phyloP scores from a whole-genome alignment of 1,140 invertebrate genomes.

The Nilaparvata lugens region DNA sequence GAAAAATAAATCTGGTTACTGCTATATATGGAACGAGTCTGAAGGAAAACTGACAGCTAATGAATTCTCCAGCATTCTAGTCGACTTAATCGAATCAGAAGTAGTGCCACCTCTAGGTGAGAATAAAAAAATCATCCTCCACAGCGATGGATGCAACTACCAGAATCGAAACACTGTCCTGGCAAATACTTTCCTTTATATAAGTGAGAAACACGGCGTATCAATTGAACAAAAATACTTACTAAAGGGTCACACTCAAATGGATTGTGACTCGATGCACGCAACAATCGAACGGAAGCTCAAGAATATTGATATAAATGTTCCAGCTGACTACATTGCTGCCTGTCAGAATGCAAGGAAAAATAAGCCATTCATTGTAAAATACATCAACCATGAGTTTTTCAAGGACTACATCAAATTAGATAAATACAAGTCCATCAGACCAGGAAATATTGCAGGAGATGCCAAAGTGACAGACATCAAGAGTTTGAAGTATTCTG shows the following conservation, averaged over 20 bases:
- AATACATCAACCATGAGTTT: conserved; percentile 12
- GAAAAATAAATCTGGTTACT: conserved; percentile 13
- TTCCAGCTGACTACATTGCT: conserved; percentile 19
- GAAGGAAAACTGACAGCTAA: conserved; percentile 25
- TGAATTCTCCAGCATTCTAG: conserved; percentile 13
- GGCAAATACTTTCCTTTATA: no score
- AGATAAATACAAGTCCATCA: conserved; percentile 9
- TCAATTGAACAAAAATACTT: conserved; percentile 19
- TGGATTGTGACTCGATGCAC: conserved; percentile 36
- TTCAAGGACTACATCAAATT: conserved; percentile 15
- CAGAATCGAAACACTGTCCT: no score
- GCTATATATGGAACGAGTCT: conserved; percentile 27
- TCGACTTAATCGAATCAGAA: no score
- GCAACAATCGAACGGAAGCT: conserved; percentile 21
- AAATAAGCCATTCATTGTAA: conserved; percentile 8
- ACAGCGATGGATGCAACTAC: no score
- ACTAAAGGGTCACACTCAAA: conserved; percentile 35
- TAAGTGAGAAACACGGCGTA: no score
- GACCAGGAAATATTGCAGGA: conserved; percentile 11
- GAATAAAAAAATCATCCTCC: no score
- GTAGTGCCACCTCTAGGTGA: no score
- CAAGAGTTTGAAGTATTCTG: conserved; percentile 19
- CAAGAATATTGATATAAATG: conserved; percentile 15
- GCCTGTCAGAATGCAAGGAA: conserved; percentile 11
- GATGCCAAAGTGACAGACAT: conserved; percentile 15